Base-by-base conservation (phyloP, 2,113 vertebrate genomes). In the Mugil cephalus region DNA sequence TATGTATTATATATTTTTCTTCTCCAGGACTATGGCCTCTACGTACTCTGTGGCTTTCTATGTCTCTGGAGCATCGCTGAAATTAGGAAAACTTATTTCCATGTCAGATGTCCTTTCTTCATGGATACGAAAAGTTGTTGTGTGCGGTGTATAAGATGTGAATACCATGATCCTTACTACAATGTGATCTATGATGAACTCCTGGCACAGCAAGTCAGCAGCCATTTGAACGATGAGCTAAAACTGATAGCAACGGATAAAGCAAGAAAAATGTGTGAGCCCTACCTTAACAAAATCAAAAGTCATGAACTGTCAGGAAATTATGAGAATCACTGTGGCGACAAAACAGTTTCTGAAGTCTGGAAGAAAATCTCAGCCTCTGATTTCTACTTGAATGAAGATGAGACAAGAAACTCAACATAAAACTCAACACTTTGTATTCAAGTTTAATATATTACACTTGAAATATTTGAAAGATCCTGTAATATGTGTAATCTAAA, bases 301-400 rank as follows among this genome's bases (percentile, higher is more conserved):
- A n/a, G n/a, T n/a, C n/a, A n/a, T n/a, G n/a, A 11, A 3, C 0
- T 1, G 65, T 82, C 11, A 0, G 0, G 4, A 0, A 39, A 15
- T 0, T n/a, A 19, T 5, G 12, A 0, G 4, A 9, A 12, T 30
- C 24, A 2, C 24, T 2, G 24, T 3, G 1, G 34, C 6, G 0
- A 17, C 1, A 1, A 0, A 0, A 4, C 1, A 1, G n/a, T 35
- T 60, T 50, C 9, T 3, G n/a, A 70, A 2, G 6, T 12, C 5
- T 78, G 74, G 83, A 0, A 0, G 4, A 10, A 12, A 0, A 71
- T 82, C 6, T 79, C 79, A 43, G 55, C 10, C 17, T 12, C 45
- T 5, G 6, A 4, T n/a, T 66, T 66, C 10, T 30, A 30, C 35
- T 21, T 35, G 34, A 39, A 1, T 10, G 11, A 30, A 35, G 3